Evolutionary conservation across 2,797 vertebrate genomes (phyloP), one percentile per base, ranked within the genome.

Genomic region (Coregonus suidteri): DNA sequence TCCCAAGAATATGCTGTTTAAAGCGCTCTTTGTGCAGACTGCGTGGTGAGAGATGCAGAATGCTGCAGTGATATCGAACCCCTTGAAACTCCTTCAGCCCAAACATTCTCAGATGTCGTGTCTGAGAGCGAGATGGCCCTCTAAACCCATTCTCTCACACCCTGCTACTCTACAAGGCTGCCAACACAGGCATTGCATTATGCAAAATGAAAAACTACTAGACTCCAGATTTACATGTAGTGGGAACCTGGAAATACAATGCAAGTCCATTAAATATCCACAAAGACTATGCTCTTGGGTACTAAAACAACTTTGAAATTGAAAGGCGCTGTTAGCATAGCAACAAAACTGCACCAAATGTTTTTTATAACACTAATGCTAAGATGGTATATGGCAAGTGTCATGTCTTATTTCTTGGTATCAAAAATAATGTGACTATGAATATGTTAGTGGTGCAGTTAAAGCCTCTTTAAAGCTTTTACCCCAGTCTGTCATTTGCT

Each of bases 311-410:
- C 83, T 84, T 84, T 81, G 75, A 81, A 71, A 47, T 13, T 47
- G 41, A 47, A 47, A 47, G 11, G 9, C 69, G 74, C 2, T 54
- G 76, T 85, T 83, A 76, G 75, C 71, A 81, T 80, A 68, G 80
- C 73, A 72, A 76, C 76, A 79, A 68, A 78, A 82, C 52, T 72
- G 73, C 77, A 79, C 71, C 78, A 80, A 79, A 75, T 62, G 67
- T 81, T 81, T 81, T 81, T 85, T 77, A 81, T 79, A 78, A 74
- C 59, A 31, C 76, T 81, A 84, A 87, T 77, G 59, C 69, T 73
- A 30, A 74, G 18, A 78, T 62, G 54, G 16, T 37, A 59, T 37
- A 73, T 62, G 16, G 15, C 53, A 14, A 34, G 71, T 35, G 53
- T 73, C 34, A 35, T 35, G 4, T 35, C 9, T 47, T 47, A 73